These are phyloP conservation scores for Ochotona princeps DNA, from an alignment of 2,113 vertebrate genomes.

Conservation along the genomic window DNA sequence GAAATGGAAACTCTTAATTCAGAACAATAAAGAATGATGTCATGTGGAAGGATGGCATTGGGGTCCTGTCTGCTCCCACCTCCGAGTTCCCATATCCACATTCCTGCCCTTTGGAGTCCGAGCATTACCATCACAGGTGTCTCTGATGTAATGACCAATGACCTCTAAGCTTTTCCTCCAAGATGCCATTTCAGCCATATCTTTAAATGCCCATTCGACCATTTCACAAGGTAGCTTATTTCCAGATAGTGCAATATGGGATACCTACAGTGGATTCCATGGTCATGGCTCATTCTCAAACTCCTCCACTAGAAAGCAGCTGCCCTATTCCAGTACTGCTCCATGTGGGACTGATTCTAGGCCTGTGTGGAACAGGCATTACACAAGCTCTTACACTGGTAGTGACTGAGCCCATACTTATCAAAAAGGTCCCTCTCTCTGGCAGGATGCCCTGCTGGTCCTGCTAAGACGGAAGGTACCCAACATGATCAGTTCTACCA, in stretches of 20 bases:
- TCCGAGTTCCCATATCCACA: background rate
- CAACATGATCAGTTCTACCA: background rate
- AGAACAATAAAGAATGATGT: background rate
- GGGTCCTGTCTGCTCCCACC: no score
- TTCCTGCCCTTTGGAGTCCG: background rate
- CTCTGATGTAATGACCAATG: background rate
- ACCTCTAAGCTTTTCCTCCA: background rate
- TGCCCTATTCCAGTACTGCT: fast-evolving
- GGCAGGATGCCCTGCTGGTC: background rate
- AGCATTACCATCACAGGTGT: background rate
- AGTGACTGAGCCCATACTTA: background rate
- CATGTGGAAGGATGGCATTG: background rate
- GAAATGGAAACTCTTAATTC: background rate
- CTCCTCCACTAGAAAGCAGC: background rate
- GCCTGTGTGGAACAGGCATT: background rate
- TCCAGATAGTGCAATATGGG: background rate
- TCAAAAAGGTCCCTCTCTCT: no score
- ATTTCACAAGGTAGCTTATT: background rate
- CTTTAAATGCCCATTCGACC: background rate
- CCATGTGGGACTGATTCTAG: background rate
- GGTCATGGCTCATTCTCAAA: background rate
- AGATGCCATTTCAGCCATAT: background rate
- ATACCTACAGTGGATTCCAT: background rate
- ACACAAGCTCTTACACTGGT: background rate
- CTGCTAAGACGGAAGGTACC: background rate